A percentile compares a stretch with the other conserved stretches of the same genome.
These are phyloP conservation scores for Chrysina gloriosa DNA, from an alignment of 2,888 invertebrate species.

Conservation along the genomic window DNA sequence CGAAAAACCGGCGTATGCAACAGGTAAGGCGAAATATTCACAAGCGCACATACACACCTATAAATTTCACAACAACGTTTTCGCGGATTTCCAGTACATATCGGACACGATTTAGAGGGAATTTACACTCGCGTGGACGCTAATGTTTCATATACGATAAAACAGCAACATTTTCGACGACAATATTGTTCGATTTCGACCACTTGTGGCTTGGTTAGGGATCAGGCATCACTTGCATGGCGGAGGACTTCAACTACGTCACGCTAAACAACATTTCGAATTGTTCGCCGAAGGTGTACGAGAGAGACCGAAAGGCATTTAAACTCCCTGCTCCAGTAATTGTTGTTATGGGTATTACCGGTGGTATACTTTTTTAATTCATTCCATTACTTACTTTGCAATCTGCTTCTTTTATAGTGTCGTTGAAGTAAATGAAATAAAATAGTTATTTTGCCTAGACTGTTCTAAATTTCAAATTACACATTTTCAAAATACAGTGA, in stretches of 20 bases:
- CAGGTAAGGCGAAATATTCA: constrained; percentile 23
- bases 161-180: constrained; percentile 50
- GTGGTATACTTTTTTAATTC: neutral
- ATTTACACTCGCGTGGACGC: constrained; percentile 17
- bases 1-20: constrained; percentile 26
- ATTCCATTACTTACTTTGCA: no score
- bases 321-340: constrained; percentile 15
- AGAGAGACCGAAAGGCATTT: constrained; percentile 24
- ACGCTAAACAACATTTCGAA: constrained; percentile 36
- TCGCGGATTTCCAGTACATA: constrained; percentile 15
- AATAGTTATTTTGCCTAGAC: no score
- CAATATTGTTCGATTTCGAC: constrained; percentile 47
- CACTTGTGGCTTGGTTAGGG: constrained; percentile 58
- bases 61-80: constrained; percentile 13
- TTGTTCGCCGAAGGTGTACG: constrained; percentile 23
- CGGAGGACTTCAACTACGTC: constrained; percentile 46
- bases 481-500: no score
- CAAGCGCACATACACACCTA: constrained; percentile 29
- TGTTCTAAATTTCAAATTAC: no score
- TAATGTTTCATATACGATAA: constrained; percentile 39
- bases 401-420: no score
- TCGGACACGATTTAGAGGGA: neutral
- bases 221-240: constrained; percentile 52
- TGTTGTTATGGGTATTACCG: neutral
- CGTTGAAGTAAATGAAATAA: no score